Percentiles rank a stretch among this genome's conserved stretches.
phyloP scores from a whole-genome alignment of 2,888 invertebrate genomes.

The Pammene fasciana region DNA sequence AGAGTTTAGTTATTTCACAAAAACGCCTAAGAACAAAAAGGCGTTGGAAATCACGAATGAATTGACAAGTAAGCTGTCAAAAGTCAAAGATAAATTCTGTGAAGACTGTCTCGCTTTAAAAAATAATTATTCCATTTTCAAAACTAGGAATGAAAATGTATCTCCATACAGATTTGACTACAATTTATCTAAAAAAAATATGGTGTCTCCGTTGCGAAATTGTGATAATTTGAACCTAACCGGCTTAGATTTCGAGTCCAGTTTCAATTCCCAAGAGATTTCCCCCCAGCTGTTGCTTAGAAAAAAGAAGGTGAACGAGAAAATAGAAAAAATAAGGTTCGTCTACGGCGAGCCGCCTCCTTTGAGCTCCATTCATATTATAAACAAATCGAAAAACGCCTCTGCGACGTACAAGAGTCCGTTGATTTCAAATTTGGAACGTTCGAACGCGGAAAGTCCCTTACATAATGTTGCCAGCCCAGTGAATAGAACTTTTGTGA shows the following conservation, averaged over 20 bases:
- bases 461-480: slow-evolving; percentile 55
- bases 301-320: slow-evolving; percentile 66
- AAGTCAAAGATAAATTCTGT: slow-evolving; percentile 57
- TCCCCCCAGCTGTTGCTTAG: slow-evolving; percentile 60
- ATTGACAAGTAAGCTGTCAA: slow-evolving; percentile 60
- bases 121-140: slow-evolving; percentile 56
- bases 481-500: slow-evolving; percentile 59
- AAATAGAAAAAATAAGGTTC: slow-evolving; percentile 77
- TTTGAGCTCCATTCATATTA: slow-evolving; percentile 75
- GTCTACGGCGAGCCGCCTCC: slow-evolving; percentile 82
- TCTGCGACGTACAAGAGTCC: slow-evolving; percentile 72
- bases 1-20: slow-evolving; percentile 85
- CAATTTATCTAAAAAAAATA: slow-evolving; percentile 62
- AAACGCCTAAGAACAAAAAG: slow-evolving; percentile 82
- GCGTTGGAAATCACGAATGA: slow-evolving; percentile 73
- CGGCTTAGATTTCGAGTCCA: slow-evolving; percentile 75
- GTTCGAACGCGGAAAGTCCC: slow-evolving; percentile 50
- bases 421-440: slow-evolving; percentile 51
- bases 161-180: slow-evolving; percentile 67
- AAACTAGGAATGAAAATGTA: slow-evolving; percentile 60
- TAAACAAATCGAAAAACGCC: slow-evolving; percentile 66
- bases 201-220: slow-evolving; percentile 62
- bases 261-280: slow-evolving; percentile 65
- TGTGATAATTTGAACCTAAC: slow-evolving; percentile 65
- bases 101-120: slow-evolving; percentile 64